Percentiles rank a stretch among this genome's conserved stretches.
Evolutionary conservation across 1,140 invertebrate species (phyloP).

Genomic region (Neodiprion pinetum): DNA sequence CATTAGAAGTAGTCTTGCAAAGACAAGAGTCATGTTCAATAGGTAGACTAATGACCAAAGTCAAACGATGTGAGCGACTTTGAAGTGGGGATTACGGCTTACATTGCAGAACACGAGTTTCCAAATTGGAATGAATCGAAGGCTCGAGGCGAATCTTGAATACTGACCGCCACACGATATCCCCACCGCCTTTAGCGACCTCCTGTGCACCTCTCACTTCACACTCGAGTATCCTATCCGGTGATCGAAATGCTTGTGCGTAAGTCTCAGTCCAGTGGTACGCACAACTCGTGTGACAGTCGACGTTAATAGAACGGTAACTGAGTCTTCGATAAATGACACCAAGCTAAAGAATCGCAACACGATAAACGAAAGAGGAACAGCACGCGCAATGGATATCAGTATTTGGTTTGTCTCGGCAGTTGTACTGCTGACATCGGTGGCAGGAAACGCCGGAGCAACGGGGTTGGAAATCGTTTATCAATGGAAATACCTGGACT

Average conservation of each 20-base stretch:
- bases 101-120: too few relatives aligned
- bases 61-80: too few relatives aligned
- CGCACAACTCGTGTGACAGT: not conserved
- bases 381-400: conserved; percentile 5
- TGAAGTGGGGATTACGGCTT: too few relatives aligned
- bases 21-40: too few relatives aligned
- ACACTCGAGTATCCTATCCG: not conserved
- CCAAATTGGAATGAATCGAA: too few relatives aligned
- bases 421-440: conserved; percentile 21
- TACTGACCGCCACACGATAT: not conserved
- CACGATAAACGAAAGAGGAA: not conserved
- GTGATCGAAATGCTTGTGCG: not conserved
- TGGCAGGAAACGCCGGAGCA: conserved; percentile 4
- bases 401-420: not conserved
- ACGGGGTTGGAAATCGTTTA: conserved; percentile 41
- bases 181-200: not conserved
- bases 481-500: conserved; percentile 56
- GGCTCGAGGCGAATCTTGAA: not conserved
- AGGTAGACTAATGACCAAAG: too few relatives aligned
- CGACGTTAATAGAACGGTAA: not conserved
- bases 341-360: not conserved
- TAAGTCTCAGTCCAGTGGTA: not conserved
- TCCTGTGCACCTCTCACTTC: not conserved
- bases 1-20: too few relatives aligned
- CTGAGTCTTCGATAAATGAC: not conserved